Conservation (phyloP, 2,113 vertebrate species). For the Opisthocomus hoazin region DNA sequence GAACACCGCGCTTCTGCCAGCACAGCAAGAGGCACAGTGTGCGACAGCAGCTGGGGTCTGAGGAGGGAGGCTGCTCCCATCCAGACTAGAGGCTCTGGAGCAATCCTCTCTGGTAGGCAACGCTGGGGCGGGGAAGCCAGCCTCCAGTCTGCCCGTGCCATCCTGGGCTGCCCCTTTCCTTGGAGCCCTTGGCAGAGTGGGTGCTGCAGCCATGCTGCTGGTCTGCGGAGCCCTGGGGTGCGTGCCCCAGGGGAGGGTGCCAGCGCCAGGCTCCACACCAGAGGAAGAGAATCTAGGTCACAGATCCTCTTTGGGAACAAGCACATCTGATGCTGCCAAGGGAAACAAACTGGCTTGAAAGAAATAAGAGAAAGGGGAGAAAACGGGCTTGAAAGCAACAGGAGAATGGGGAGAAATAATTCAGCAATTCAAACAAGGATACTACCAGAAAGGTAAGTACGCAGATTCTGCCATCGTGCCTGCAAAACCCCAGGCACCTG, state of each 20-base stretch:
- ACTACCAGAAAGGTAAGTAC: background rate
- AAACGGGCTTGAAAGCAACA: background rate
- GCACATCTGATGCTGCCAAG: conserved; percentile 24
- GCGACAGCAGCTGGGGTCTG: background rate
- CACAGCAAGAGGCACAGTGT: background rate
- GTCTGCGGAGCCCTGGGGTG: background rate
- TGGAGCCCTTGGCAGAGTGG: rapidly evolving
- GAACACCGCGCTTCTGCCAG: rapidly evolving
- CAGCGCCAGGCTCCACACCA: rapidly evolving
- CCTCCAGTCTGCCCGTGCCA: rapidly evolving
- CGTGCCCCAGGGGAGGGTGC: background rate
- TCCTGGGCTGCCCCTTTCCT: background rate
- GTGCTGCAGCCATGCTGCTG: rapidly evolving
- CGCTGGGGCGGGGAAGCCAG: background rate
- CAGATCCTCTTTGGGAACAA: background rate
- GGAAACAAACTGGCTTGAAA: conserved; percentile 27
- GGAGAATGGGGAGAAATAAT: background rate
- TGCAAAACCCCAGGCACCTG: background rate
- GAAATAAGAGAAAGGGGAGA: background rate
- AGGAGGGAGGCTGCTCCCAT: background rate
- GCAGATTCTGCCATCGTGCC: background rate
- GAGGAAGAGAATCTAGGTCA: conserved; percentile 41
- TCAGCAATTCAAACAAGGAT: background rate
- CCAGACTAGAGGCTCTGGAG: background rate
- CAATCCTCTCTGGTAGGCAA: background rate